Evolutionary conservation across 1,140 invertebrate species (phyloP).

Genomic region (Papilio dardanus): DNA sequence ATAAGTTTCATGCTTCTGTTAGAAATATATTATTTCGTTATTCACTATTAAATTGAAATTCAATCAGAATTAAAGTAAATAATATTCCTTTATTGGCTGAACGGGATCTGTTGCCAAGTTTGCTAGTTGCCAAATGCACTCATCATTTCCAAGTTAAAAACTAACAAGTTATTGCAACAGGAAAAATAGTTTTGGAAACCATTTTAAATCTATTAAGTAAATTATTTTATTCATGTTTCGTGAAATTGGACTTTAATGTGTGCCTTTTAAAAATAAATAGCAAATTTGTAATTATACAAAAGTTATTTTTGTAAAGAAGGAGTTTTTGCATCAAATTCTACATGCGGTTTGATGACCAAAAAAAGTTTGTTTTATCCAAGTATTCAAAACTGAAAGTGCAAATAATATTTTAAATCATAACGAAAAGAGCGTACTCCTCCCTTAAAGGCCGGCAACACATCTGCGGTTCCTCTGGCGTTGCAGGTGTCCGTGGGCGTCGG

Average conservation of each 20-base stretch:
- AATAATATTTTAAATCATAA: too few species aligned
- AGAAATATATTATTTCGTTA: background rate
- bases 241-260: background rate
- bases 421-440: too few species aligned
- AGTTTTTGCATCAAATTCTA: background rate
- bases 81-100: slow-evolving; percentile 7
- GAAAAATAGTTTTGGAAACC: background rate
- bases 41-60: slow-evolving; percentile 6
- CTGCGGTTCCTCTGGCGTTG: too few species aligned
- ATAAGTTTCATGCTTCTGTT: background rate
- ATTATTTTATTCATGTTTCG: background rate
- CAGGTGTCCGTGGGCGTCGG: too few species aligned
- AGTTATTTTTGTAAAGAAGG: background rate
- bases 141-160: slow-evolving; percentile 16
- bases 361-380: too few species aligned
- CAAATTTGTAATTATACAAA: background rate
- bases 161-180: slow-evolving; percentile 2
- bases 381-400: too few species aligned
- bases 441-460: too few species aligned
- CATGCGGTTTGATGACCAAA: background rate
- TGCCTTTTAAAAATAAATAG: background rate
- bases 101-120: slow-evolving; percentile 4
- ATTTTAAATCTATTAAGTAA: background rate
- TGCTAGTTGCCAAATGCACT: slow-evolving; percentile 17
- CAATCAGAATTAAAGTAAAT: slow-evolving; percentile 8